Base-by-base conservation (phyloP, 23 tunicate species). In the Styela clava region DNA sequence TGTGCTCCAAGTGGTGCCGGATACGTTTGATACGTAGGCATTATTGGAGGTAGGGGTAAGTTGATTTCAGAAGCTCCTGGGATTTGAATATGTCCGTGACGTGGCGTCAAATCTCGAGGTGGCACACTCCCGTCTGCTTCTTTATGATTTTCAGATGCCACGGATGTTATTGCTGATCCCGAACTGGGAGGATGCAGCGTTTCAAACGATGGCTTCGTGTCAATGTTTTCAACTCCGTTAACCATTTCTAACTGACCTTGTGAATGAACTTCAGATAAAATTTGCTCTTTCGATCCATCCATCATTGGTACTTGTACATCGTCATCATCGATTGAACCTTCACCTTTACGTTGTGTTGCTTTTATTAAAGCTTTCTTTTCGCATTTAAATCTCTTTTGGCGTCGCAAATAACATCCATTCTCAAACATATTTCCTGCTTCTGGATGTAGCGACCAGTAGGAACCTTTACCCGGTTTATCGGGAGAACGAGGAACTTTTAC, bases 341-440 rank as follows among this genome's bases (percentile, higher is more conserved):
- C 91, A 44, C 81, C 65, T 76, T 76, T 76, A 16, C 81, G 81
- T 34, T 78, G 83, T 32, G 85, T 37, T 2, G 90, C 85, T 52
- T 94, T 89, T 29, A 83, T 72, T 1, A 88, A 89, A 27, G 88
- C 88, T 62, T 91, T 96, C 62, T 84, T 87, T 37, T 81, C 89
- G 68, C 94, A 87, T 79, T 96, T 96, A 68, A 96, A 96, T 35
- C 99, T 83, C 68, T 96, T 96, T 76, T 91, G 97, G 65, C 99
- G 78, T 1, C 99, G 63, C 35, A 96, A 71, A 74, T 96, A 91
- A 79, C 99, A 96, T 20, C 99, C 99, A 62, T 96, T 96, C 87
- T 96, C 99, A 64, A 96, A 96, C 99, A 96, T 96, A 71, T 96
- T 96, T 29, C 92, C 97, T 20, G 99, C 99, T 31, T 96, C 97